A percentile compares a stretch with the other conserved stretches of the same genome.
Conservation (phyloP, 2,888 invertebrate genomes). For the Cryptocephalus moraei region DNA sequence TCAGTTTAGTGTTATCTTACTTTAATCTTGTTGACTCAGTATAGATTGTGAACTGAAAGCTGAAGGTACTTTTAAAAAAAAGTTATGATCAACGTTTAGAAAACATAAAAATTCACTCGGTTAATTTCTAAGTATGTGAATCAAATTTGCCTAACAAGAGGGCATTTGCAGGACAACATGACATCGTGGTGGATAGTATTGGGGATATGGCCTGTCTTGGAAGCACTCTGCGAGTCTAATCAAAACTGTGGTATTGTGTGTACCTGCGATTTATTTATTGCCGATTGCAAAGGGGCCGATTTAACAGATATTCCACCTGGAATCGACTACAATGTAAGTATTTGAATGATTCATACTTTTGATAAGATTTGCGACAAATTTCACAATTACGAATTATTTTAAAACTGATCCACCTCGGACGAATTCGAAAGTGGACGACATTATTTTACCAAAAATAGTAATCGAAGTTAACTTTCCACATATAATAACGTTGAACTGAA, state of each 20-base stretch:
- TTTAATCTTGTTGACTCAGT: conserved; percentile 23
- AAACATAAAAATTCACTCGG: neutral
- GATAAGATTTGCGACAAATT: no score
- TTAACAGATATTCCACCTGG: conserved; percentile 17
- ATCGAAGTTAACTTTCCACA: no score
- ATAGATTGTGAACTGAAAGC: conserved; percentile 11
- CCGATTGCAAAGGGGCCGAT: conserved; percentile 14
- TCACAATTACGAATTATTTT: no score
- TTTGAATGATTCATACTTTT: no score
- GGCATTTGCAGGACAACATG: conserved; percentile 1
- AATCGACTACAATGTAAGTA: conserved; percentile 20
- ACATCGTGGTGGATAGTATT: conserved; percentile 10
- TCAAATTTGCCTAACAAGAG: neutral
- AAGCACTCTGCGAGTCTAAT: conserved; percentile 1
- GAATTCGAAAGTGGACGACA: no score
- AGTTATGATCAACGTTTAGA: neutral
- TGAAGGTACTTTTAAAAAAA: conserved; percentile 4
- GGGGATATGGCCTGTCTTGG: conserved; percentile 9
- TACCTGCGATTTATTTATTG: conserved; percentile 15
- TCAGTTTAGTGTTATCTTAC: conserved; percentile 17
- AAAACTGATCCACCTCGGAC: no score
- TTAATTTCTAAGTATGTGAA: neutral
- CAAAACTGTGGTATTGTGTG: conserved; percentile 16
- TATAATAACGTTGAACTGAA: no score
- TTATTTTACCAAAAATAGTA: no score